phyloP scores from a whole-genome alignment of 2,797 vertebrate species.

The Synaphobranchus kaupii region DNA sequence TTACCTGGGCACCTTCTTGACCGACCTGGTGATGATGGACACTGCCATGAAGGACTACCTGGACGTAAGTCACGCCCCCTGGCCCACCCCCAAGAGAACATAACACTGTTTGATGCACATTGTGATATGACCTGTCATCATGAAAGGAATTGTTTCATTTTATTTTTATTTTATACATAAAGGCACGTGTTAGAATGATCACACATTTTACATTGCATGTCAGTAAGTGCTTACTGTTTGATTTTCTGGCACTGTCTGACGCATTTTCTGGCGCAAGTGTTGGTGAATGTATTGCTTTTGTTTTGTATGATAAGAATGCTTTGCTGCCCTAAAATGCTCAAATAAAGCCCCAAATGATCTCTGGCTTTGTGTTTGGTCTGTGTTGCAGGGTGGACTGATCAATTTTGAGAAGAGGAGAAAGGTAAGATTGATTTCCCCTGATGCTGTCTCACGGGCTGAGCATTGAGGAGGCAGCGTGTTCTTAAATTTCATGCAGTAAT shows the following conservation, averaged over 20 bases:
- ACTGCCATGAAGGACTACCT: constrained; percentile 86
- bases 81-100: neutral
- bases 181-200: too few relatives aligned
- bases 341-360: neutral
- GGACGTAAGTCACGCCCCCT: constrained; percentile 69
- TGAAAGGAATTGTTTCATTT: neutral
- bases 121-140: neutral
- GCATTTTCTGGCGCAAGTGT: neutral
- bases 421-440: constrained; percentile 37
- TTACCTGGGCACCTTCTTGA: constrained; percentile 85
- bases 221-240: too few relatives aligned
- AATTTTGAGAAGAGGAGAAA: constrained; percentile 64
- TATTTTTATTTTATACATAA: too few relatives aligned
- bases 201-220: too few relatives aligned
- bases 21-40: constrained; percentile 87
- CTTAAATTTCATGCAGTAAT: neutral
- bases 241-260: neutral
- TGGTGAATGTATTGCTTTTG: neutral
- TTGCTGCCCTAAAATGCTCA: neutral
- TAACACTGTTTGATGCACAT: neutral
- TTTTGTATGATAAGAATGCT: neutral
- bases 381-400: constrained; percentile 53
- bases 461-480: neutral
- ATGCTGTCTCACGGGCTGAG: neutral
- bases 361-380: neutral